phyloP scores from a whole-genome alignment of 2,888 invertebrate genomes.

The Sepioteuthis lessoniana region DNA sequence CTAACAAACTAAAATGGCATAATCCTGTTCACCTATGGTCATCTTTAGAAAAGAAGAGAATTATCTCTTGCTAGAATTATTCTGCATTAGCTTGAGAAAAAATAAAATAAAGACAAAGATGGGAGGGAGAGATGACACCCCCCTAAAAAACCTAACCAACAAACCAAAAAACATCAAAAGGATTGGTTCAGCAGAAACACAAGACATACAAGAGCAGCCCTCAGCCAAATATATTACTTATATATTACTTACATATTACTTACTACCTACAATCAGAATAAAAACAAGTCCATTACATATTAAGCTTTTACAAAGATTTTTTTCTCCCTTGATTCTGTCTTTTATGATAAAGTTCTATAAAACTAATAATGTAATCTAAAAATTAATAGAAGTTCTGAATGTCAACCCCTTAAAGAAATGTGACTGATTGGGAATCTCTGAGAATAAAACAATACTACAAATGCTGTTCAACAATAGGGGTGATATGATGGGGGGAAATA shows the following conservation, averaged over 20 bases:
- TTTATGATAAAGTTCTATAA: neutral
- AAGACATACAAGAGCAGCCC: neutral
- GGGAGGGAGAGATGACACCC: neutral
- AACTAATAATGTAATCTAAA: neutral
- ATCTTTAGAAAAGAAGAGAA: neutral
- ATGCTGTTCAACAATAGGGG: too few species aligned
- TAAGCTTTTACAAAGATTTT: neutral
- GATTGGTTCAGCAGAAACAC: too few species aligned
- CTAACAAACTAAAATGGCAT: neutral
- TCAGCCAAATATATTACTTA: neutral
- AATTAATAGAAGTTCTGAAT: too few species aligned
- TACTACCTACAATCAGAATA: neutral
- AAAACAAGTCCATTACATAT: neutral
- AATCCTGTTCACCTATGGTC: neutral
- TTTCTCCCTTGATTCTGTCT: neutral
- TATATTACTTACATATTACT: neutral
- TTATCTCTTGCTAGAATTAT: neutral
- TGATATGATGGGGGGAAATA: too few species aligned
- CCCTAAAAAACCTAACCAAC: neutral
- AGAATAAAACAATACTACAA: too few species aligned
- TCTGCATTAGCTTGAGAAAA: neutral
- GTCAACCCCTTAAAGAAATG: too few species aligned
- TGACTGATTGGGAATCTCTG: too few species aligned
- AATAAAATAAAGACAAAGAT: neutral
- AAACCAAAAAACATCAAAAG: neutral